These are phyloP conservation scores for Chironomus striatipennis DNA, from an alignment of 1,140 invertebrate genomes.

Conservation along the genomic window DNA sequence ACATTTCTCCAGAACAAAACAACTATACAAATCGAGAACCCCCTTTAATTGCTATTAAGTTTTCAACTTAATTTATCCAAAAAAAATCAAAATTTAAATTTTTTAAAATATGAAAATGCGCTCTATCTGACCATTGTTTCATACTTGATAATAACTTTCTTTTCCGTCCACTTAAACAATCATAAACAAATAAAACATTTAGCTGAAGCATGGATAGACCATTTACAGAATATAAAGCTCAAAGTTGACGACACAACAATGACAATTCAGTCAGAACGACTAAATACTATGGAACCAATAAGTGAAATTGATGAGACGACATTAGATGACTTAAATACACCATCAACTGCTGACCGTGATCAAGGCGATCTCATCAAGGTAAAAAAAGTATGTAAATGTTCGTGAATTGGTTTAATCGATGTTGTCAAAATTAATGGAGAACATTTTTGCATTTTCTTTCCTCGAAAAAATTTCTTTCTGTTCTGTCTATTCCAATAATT, in stretches of 20 bases:
- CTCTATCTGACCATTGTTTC: no score
- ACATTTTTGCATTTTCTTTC: background rate
- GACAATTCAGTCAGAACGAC: background rate
- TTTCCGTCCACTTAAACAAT: no score
- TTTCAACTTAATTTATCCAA: no score
- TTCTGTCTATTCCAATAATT: background rate
- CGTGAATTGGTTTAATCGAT: constrained; percentile 16
- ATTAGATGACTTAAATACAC: constrained; percentile 15
- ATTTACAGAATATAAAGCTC: constrained; percentile 33
- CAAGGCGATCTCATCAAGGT: constrained; percentile 21
- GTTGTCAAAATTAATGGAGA: background rate
- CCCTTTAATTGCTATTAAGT: no score
- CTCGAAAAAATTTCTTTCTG: background rate
- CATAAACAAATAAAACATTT: background rate
- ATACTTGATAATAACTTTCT: no score
- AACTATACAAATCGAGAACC: no score
- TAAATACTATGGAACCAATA: background rate
- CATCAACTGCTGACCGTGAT: background rate
- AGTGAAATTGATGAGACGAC: constrained; percentile 10
- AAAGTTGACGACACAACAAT: background rate
- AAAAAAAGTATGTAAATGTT: background rate
- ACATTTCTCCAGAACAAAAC: no score
- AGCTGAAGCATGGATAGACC: constrained; percentile 37
- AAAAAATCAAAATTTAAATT: no score
- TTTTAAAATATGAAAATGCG: no score